Evolutionary conservation across 2,113 vertebrate genomes (phyloP).

Genomic region (Siphamia tubifer): DNA sequence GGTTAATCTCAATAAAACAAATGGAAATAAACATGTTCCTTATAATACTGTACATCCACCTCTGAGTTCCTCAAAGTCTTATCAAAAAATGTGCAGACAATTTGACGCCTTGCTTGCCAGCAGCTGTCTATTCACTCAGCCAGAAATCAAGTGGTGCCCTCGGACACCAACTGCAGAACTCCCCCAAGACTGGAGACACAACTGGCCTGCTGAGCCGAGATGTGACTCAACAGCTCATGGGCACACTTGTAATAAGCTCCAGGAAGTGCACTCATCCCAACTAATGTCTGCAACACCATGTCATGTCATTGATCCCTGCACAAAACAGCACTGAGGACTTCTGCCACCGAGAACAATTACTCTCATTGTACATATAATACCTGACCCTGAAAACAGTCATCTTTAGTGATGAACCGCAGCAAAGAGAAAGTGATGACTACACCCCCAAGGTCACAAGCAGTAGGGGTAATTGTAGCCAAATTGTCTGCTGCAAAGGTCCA

Average conservation of each 20-base stretch:
- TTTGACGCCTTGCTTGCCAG: constrained; percentile 63
- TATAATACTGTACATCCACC: neutral
- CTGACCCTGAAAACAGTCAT: constrained; percentile 43
- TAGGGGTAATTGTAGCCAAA: constrained; percentile 42
- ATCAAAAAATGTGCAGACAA: constrained; percentile 61
- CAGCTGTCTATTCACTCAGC: constrained; percentile 72
- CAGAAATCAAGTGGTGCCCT: constrained; percentile 66
- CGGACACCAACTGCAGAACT: constrained; percentile 71
- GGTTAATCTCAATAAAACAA: neutral
- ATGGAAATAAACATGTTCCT: neutral
- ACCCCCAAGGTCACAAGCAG: constrained; percentile 54
- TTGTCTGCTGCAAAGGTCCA: constrained; percentile 23
- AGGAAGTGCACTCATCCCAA: constrained; percentile 52
- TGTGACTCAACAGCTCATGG: constrained; percentile 59
- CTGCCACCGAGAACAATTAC: constrained; percentile 53
- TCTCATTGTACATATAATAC: constrained; percentile 31
- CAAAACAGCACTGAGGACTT: constrained; percentile 36
- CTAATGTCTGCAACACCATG: constrained; percentile 35
- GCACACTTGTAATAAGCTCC: constrained; percentile 43
- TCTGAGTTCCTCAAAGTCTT: constrained; percentile 28
- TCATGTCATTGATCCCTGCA: constrained; percentile 37
- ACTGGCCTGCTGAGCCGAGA: constrained; percentile 60
- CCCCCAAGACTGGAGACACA: constrained; percentile 62
- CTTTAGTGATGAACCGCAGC: constrained; percentile 29
- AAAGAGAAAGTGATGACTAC: constrained; percentile 60